phyloP scores from a whole-genome alignment of 1,140 invertebrate species.

The Copidosoma floridanum region DNA sequence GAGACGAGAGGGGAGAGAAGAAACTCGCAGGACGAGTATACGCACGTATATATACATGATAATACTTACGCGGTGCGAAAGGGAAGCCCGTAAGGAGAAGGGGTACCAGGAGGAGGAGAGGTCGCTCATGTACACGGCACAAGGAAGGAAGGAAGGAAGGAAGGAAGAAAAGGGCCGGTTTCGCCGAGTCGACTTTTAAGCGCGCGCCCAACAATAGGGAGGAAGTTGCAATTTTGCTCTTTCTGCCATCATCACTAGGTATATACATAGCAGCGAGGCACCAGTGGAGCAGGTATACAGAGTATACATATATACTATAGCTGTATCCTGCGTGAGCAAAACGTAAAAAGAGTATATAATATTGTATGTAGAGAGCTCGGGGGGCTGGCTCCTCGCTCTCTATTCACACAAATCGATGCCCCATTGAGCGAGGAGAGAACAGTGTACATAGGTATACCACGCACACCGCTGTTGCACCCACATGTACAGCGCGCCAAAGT shows the following conservation, averaged over 20 bases:
- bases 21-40: constrained; percentile 12
- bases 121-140: too few relatives aligned
- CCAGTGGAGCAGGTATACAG: too few relatives aligned
- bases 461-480: too few relatives aligned
- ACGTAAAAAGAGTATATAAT: too few relatives aligned
- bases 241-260: constrained; percentile 24
- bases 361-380: too few relatives aligned
- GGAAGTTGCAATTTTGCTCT: constrained; percentile 28
- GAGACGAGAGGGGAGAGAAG: neutral
- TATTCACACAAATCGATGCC: constrained; percentile 1
- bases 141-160: neutral
- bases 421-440: constrained; percentile 12
- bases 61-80: neutral
- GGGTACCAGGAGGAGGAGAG: neutral
- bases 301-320: too few relatives aligned
- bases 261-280: too few relatives aligned
- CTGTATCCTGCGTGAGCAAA: constrained; percentile 13
- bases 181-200: constrained; percentile 8
- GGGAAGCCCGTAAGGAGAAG: neutral
- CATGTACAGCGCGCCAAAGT: too few relatives aligned
- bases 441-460: too few relatives aligned
- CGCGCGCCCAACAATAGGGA: constrained; percentile 20
- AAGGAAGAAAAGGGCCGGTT: neutral
- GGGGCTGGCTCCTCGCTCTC: too few relatives aligned
- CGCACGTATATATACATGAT: too few relatives aligned